Base-by-base conservation (phyloP, 2,888 invertebrate species). In the Ditula angustiorana region DNA sequence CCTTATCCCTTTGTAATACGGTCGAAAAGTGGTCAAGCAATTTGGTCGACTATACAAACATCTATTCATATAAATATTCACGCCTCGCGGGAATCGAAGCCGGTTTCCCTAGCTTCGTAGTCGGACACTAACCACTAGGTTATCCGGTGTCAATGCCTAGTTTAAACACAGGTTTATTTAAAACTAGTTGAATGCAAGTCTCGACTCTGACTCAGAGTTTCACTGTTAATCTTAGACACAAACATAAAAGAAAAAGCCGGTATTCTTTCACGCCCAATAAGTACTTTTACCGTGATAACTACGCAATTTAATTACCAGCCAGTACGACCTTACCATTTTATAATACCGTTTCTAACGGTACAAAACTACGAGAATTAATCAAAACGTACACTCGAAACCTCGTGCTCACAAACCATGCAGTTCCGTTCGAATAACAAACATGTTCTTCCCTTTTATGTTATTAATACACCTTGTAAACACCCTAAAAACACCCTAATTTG, bases 341-440 rank as follows among this genome's bases (percentile, higher is more conserved):
- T 26, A 61, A 61, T 59, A 64, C 64, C 64, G 64, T 59, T 59
- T 28, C 19, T 64, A 64, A 64, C 64, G 64, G 64, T 64, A 57
- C 56, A 57, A 62, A 57, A 44, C 56, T 50, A 57, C 49, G 37
- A 64, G 52, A 59, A 59, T 46, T 58, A 47, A 53, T 46, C 50
- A 63, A 63, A 63, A 57, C 30, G 30, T 44, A 57, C 44, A 58
- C 30, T 33, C 56, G n/a, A 53, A 49, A 35, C 28, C 24, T 46
- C 47, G 46, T 59, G 64, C 23, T 46, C 47, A 59, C 47, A 35
- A 53, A 53, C 46, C 64, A 23, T 47, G 46, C 13, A 26, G 46
- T 46, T 50, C 50, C 57, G 44, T 23, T 35, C 13, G 24, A 53
- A 58, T 26, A 46, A 2, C 21, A 16, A 37, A 37, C 13, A 26